These are phyloP conservation scores for Mystacornis crossleyi DNA, from an alignment of 2,113 vertebrate species.

Conservation along the genomic window DNA sequence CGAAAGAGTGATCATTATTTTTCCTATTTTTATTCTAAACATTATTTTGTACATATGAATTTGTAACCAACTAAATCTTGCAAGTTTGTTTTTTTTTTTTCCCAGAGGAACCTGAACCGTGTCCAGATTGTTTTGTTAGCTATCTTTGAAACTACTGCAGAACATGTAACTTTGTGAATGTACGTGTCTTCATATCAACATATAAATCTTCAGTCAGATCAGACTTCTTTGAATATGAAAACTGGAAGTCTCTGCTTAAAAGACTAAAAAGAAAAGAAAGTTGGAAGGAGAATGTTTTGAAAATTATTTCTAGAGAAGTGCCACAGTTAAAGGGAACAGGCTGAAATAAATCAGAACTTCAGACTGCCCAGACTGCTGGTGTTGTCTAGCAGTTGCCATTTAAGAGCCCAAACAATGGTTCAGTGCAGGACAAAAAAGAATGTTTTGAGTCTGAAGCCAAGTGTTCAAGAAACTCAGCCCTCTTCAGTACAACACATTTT, in stretches of 20 bases:
- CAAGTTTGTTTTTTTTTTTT: not conserved
- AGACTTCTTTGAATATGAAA: not conserved
- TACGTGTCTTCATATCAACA: not conserved
- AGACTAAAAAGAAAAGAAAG: not conserved
- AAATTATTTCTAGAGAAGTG: not conserved
- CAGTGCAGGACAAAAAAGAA: not conserved
- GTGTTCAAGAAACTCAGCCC: not conserved
- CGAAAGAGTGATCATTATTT: not conserved
- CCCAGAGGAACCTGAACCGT: not conserved
- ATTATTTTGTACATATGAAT: not conserved
- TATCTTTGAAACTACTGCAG: not conserved
- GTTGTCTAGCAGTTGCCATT: not conserved
- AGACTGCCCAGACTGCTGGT: not conserved
- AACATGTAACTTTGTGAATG: not conserved
- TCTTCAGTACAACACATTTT: not conserved
- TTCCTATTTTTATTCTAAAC: not conserved
- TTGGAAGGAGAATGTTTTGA: not conserved
- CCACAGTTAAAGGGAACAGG: not conserved
- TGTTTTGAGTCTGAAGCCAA: not conserved
- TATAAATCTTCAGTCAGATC: not conserved
- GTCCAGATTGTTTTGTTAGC: not conserved
- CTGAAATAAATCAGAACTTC: not conserved
- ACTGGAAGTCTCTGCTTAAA: not conserved
- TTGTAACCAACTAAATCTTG: not conserved
- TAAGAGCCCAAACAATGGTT: not conserved